These are phyloP conservation scores for Parapsyche elsis DNA, from an alignment of 1,140 invertebrate species.

Conservation along the genomic window DNA sequence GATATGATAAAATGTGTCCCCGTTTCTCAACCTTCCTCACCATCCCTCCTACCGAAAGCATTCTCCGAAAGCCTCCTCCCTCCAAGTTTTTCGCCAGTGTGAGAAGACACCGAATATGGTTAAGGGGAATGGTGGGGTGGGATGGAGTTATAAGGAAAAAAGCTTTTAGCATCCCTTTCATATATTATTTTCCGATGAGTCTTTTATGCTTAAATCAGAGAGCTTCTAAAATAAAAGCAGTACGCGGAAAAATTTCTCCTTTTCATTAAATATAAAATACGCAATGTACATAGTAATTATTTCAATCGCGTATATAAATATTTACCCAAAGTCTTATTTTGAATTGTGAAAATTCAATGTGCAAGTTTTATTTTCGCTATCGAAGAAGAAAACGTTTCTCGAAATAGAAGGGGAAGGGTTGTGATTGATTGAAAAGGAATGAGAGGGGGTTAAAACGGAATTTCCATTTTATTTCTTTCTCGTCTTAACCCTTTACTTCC, in stretches of 20 bases:
- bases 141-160: slow-evolving; percentile 43
- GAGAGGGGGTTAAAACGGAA: slow-evolving; percentile 38
- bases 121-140: neutral
- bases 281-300: neutral
- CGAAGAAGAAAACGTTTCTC: slow-evolving; percentile 19
- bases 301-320: neutral
- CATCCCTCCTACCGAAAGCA: neutral
- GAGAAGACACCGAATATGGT: slow-evolving; percentile 25
- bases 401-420: neutral
- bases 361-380: neutral
- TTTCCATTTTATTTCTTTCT: slow-evolving; percentile 49
- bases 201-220: slow-evolving; percentile 39
- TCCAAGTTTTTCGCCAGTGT: neutral
- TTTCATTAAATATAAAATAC: neutral
- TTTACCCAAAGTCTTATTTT: neutral
- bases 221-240: slow-evolving; percentile 32
- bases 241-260: neutral
- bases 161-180: slow-evolving; percentile 51
- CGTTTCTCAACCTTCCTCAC: slow-evolving; percentile 9
- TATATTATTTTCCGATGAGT: slow-evolving; percentile 50
- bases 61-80: neutral
- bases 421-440: slow-evolving; percentile 16
- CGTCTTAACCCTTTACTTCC: slow-evolving; percentile 32
- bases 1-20: slow-evolving; percentile 44
- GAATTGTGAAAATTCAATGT: too few species aligned